These are phyloP conservation scores for Theristicus caerulescens DNA, from an alignment of 2,113 vertebrate species.

Conservation along the genomic window DNA sequence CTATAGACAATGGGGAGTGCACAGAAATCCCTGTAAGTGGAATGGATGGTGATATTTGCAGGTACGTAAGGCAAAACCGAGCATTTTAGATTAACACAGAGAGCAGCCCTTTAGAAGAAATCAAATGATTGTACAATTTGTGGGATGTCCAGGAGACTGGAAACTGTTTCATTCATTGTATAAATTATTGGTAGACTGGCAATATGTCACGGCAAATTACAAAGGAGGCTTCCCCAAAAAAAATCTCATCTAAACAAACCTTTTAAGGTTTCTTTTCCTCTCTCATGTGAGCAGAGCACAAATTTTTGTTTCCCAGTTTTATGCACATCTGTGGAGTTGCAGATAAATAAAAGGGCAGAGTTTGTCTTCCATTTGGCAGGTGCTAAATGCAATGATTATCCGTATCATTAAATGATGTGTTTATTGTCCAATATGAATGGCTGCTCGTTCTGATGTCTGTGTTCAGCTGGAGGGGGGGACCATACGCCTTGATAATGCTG, in stretches of 20 bases:
- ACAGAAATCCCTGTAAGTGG: conserved; percentile 73
- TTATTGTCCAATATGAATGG: neutral
- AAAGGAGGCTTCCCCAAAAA: neutral
- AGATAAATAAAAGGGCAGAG: neutral
- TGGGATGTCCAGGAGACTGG: neutral
- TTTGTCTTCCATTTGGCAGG: neutral
- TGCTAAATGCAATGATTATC: neutral
- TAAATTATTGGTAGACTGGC: neutral
- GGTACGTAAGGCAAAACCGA: conserved; percentile 66
- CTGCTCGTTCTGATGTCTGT: neutral
- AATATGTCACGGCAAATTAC: neutral
- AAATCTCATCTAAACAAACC: neutral
- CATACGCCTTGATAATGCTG: neutral
- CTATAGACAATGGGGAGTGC: conserved; percentile 81
- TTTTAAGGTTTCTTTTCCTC: neutral
- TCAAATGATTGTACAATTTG: fast-evolving
- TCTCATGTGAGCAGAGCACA: neutral
- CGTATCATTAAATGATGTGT: neutral
- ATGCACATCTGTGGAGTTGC: neutral
- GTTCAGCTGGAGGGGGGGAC: neutral
- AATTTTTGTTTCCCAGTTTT: neutral
- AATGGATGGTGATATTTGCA: conserved; percentile 78
- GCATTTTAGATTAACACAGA: neutral
- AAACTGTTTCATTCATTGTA: neutral
- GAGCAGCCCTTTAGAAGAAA: neutral